Base-by-base conservation (phyloP, 1,140 invertebrate species). In the Diploscapter pachys region DNA sequence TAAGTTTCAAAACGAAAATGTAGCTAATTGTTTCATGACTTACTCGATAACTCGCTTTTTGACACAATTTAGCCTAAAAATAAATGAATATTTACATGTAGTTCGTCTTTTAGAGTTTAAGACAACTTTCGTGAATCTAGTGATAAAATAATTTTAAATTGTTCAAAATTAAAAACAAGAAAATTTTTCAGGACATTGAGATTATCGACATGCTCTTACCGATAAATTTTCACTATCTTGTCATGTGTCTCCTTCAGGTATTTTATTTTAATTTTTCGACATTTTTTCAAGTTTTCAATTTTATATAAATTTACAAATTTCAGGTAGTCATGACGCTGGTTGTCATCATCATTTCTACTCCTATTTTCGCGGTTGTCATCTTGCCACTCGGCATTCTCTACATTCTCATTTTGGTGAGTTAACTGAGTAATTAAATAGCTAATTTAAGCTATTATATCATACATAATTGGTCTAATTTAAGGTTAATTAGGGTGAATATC, bases 381-480 rank as follows among this genome's bases (percentile, higher is more conserved):
- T 13, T 90, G 4, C 90, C 90, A 4, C 81, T 90, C 4, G 81
- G 80, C 6, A 72, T 89, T 49, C 76, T 90, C 11, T 91, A 91
- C 81, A 87, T 87, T 72, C 81, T 89, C 55, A 86, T 89, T n/a
- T 87, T 89, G 85, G 86, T 87, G 74, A 77, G 81, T 82, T 65
- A 31, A 8, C 31, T 31, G 31, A 64, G 8, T 8, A 31, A 31
- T 31, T 31, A 31, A 31, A 31, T 31, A 31, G 31, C 1, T 31
- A 31, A 31, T 31, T 31, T 31, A 31, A 31, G 31, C 31, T 31
- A 31, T 31, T 31, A 31, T 31, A 31, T 31, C 31, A 31, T 31
- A 31, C 31, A 31, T 31, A 31, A 31, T 31, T 31, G 31, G 31
- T 31, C 31, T 31, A 31, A 31, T 31, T 31, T 31, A 31, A 31